phyloP scores from a whole-genome alignment of 2,888 invertebrate genomes.

The Meganola albula region DNA sequence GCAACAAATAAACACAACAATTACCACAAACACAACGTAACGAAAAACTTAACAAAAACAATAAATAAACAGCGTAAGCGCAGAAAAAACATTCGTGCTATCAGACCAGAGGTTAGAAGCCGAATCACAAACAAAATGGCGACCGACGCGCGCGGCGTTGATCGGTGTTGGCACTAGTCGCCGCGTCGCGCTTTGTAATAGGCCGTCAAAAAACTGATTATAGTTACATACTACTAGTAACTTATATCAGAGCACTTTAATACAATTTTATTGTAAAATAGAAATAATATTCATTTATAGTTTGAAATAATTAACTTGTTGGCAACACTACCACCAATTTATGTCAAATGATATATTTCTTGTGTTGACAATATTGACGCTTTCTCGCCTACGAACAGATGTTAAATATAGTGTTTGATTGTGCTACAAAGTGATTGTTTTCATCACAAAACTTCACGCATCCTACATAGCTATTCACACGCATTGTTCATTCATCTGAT shows the following conservation, averaged over 20 bases:
- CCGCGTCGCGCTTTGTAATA: no score
- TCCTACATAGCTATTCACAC: constrained; percentile 12
- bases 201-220: constrained; percentile 13
- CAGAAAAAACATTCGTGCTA: constrained; percentile 20
- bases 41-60: constrained; percentile 20
- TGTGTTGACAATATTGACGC: no score
- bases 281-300: constrained; percentile 14
- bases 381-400: no score
- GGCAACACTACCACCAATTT: no score
- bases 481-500: constrained; percentile 11
- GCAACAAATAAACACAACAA: constrained; percentile 17
- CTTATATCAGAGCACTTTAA: constrained; percentile 15
- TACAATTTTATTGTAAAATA: constrained; percentile 11
- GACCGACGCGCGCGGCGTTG: constrained; percentile 12
- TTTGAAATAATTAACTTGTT: constrained; percentile 14
- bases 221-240: constrained; percentile 14
- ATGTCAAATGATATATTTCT: no score
- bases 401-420: no score
- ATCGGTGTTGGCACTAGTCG: no score
- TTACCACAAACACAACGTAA: constrained; percentile 17
- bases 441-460: no score
- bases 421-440: no score
- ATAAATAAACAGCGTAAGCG: constrained; percentile 19
- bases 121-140: constrained; percentile 12
- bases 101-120: constrained; percentile 22